A percentile compares a stretch with the other conserved stretches of the same genome.
Evolutionary conservation across 1,140 invertebrate species (phyloP).

Genomic region (Cheumatopsyche charites): DNA sequence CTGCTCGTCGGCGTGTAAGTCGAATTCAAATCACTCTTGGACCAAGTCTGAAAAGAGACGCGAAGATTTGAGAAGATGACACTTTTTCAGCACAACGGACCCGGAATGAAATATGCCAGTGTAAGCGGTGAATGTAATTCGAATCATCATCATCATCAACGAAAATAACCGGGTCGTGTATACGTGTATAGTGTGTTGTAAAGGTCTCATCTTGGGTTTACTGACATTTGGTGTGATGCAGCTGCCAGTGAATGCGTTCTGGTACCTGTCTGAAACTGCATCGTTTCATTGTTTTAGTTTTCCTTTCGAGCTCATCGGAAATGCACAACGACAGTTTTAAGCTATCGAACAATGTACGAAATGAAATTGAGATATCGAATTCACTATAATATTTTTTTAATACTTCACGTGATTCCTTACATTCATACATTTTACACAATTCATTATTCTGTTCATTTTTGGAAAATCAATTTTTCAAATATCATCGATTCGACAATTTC

Average conservation of each 20-base stretch:
- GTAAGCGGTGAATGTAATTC: neutral
- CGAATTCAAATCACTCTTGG: conserved; percentile 25
- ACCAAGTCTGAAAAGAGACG: conserved; percentile 27
- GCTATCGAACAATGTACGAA: neutral
- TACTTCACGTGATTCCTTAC: neutral
- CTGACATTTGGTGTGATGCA: conserved; percentile 31
- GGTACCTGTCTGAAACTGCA: neutral
- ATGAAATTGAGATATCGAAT: neutral
- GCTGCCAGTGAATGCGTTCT: neutral
- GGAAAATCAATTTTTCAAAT: no score
- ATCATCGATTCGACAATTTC: no score
- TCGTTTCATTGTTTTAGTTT: neutral
- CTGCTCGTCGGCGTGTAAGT: neutral
- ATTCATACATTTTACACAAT: no score
- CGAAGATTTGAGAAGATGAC: neutral
- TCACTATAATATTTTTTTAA: neutral
- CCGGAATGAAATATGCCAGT: neutral
- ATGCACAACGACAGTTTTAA: neutral
- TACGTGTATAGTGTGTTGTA: no score
- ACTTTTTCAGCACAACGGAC: neutral
- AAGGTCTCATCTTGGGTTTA: conserved; percentile 23
- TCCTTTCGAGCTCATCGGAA: neutral
- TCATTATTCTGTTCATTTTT: no score
- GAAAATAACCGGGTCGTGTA: conserved; percentile 21
- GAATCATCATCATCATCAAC: conserved; percentile 13